Conservation (phyloP, 2,888 invertebrate species). For the Eretmocerus hayati region DNA sequence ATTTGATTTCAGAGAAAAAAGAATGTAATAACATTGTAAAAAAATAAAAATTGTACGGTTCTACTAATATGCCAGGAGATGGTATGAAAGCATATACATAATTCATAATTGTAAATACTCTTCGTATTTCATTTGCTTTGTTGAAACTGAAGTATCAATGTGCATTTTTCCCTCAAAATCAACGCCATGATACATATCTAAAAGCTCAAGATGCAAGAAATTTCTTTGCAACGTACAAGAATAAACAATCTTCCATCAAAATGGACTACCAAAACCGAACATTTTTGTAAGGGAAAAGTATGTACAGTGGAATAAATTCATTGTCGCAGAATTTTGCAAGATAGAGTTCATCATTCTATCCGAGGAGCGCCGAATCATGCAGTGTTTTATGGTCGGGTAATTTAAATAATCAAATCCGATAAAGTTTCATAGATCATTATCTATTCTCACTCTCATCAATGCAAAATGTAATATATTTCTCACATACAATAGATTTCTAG, state of each 20-base stretch:
- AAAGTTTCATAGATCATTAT: no score
- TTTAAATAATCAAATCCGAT: no score
- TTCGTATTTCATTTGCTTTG: constrained; percentile 41
- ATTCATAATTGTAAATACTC: constrained; percentile 41
- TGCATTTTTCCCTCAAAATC: constrained; percentile 34
- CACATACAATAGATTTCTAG: no score
- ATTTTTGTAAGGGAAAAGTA: constrained; percentile 27
- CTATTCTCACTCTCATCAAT: no score
- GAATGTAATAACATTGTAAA: constrained; percentile 23
- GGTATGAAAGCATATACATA: constrained; percentile 21
- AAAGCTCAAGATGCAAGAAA: constrained; percentile 25
- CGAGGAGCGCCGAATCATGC: no score
- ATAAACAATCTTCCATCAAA: constrained; percentile 20
- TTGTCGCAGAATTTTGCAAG: no score
- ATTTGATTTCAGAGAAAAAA: constrained; percentile 19
- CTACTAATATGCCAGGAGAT: constrained; percentile 23
- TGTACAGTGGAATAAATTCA: constrained; percentile 19
- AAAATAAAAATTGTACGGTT: constrained; percentile 21
- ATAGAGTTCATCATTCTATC: no score
- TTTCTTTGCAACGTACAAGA: constrained; percentile 25
- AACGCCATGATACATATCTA: constrained; percentile 19
- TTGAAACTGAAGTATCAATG: constrained; percentile 36
- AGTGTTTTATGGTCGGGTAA: no score
- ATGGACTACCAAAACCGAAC: constrained; percentile 34
- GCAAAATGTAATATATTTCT: no score